Base-by-base conservation (phyloP, 1,140 invertebrate species). In the Zaprionus taronus region DNA sequence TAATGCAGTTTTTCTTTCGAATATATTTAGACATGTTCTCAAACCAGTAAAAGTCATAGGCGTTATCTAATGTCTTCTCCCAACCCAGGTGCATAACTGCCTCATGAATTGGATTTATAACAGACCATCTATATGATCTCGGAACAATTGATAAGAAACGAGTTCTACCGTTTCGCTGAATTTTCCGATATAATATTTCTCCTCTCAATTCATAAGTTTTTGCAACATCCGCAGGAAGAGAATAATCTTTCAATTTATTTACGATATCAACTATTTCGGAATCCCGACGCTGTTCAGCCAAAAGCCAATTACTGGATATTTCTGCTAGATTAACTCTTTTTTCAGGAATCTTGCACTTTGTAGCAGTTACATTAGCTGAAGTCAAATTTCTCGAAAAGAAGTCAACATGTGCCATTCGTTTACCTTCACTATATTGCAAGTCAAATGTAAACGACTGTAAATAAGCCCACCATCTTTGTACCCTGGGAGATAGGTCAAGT, bases 41-140 rank as follows among this genome's bases (percentile, higher is more conserved):
- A 15, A 58, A 49, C 65, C 65, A 58, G 28, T 62, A 62, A 56
- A 51, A 38, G 5, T 62, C 69, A 49, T 67, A 62, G n/a, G 47
- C 70, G 5, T 66, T 72, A 51, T 66, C 34, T 47, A 61, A 22
- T 2, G 61, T 72, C 28, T 65, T 76, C 47, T 67, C 34, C 57
- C 63, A 67, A 7, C 41, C 63, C 22, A 68, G 34, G 22, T 74
- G 55, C 64, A 78, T 74, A 11, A 74, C 20, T 11, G 38, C 28
- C 17, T 73, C 57, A 28, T 65, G 60, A 12, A 74, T 26, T 11
- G 38, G 60, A 11, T 74, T 74, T 34, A 75, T 65, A 5, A 78
- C 60, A 5, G 71, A 70, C 72, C 66, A 74, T 41, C 36, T 70
- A 22, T 70, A 65, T 20, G 38, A n/a, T 22, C 24, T 36, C 14